Conservation (phyloP, 2,888 invertebrate genomes). For the Diarsia dahlii region DNA sequence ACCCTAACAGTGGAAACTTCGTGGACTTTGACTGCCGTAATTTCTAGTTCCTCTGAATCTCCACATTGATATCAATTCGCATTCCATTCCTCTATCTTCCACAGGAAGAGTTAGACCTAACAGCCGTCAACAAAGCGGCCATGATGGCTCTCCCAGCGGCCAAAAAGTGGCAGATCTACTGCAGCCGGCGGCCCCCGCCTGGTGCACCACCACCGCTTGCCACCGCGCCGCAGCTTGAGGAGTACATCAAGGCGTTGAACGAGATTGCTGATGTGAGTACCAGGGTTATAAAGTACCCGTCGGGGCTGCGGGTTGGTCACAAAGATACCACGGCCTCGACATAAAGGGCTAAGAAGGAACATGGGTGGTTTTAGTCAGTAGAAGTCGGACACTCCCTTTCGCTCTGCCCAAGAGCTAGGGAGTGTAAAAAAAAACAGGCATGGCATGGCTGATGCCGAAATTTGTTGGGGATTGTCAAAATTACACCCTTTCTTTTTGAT, state of each 20-base stretch:
- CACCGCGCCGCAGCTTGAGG: constrained; percentile 96
- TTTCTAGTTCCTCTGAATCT: background rate
- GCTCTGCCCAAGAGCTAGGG: no score
- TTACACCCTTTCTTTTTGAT: background rate
- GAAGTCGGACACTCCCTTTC: no score
- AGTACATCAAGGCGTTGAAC: constrained; percentile 97
- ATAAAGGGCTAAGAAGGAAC: no score
- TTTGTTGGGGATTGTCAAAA: background rate
- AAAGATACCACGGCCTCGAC: no score
- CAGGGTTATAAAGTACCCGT: background rate
- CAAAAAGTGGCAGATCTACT: constrained; percentile 99
- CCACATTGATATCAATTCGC: background rate
- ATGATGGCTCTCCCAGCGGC: constrained; percentile 98
- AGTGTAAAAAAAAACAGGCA: no score
- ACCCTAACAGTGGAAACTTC: background rate
- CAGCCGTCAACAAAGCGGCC: constrained; percentile 97
- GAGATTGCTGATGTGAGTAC: constrained; percentile 94
- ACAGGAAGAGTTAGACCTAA: constrained; percentile 97
- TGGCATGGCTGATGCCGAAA: background rate
- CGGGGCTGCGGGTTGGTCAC: no score
- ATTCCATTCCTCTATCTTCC: constrained; percentile 63
- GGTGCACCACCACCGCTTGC: constrained; percentile 86
- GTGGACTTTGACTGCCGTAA: background rate
- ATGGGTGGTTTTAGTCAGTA: no score
- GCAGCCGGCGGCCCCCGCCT: constrained; percentile 94